phyloP scores from a whole-genome alignment of 2,797 vertebrate genomes.

The Coreius guichenoti region DNA sequence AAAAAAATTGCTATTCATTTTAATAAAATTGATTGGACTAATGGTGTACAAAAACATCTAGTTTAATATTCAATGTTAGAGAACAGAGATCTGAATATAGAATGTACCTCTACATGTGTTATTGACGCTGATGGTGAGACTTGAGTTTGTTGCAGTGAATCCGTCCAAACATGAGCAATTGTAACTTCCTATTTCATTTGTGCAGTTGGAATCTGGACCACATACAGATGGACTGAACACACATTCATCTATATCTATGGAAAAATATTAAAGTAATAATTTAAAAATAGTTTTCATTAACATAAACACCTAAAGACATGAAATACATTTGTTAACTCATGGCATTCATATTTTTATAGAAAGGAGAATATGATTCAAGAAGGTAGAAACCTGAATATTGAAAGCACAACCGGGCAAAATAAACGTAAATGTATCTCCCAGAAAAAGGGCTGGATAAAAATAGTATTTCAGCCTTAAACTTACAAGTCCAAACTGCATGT shows the following conservation, averaged over 20 bases:
- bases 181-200: slow-evolving; percentile 34
- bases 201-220: slow-evolving; percentile 32
- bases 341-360: not conserved
- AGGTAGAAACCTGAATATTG: not conserved
- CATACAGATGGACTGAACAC: not conserved
- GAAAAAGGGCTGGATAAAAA: not conserved
- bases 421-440: not conserved
- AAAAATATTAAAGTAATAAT: not conserved
- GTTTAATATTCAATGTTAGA: not conserved
- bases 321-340: not conserved
- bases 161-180: slow-evolving; percentile 38
- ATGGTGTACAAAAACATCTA: too few relatives aligned
- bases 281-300: not conserved
- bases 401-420: not conserved
- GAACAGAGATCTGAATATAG: not conserved
- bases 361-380: not conserved
- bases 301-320: not conserved
- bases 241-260: slow-evolving; percentile 3
- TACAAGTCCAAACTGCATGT: not conserved
- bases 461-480: not conserved
- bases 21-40: too few relatives aligned
- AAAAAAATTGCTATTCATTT: too few relatives aligned
- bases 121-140: not conserved
- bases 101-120: slow-evolving; percentile 51
- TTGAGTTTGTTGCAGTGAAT: slow-evolving; percentile 19